A percentile compares a stretch with the other conserved stretches of the same genome.
Evolutionary conservation across 2,113 vertebrate species (phyloP).

Genomic region (Pygoscelis adeliae): DNA sequence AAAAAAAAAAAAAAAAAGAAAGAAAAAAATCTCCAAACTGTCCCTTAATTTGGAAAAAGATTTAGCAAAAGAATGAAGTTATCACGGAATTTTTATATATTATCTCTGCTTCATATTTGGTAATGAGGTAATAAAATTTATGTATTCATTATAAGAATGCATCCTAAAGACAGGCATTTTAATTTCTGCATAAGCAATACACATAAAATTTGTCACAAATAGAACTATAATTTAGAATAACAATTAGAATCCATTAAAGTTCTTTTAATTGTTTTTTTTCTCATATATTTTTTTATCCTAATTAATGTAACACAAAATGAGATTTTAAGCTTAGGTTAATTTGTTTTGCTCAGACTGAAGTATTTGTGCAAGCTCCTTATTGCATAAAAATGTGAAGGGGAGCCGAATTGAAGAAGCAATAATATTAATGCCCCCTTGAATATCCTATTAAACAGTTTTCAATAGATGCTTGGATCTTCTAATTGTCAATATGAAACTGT

Average conservation of each 20-base stretch:
- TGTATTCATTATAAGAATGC: neutral
- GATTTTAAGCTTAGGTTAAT: conserved; percentile 24
- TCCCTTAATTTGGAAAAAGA: neutral
- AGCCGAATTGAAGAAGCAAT: neutral
- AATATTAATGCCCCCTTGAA: neutral
- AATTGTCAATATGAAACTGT: neutral
- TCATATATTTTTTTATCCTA: neutral
- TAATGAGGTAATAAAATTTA: conserved; percentile 18
- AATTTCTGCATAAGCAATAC: conserved; percentile 8
- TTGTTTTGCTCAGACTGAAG: neutral
- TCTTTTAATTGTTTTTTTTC: neutral
- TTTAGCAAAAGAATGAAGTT: neutral
- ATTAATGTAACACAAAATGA: neutral
- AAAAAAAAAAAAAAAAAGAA: too few relatives aligned
- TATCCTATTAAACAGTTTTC: neutral
- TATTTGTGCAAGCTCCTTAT: neutral
- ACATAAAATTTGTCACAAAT: neutral
- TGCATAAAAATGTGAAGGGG: neutral
- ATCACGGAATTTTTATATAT: neutral
- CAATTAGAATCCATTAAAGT: conserved; percentile 4
- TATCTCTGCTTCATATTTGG: neutral
- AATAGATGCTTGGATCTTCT: neutral
- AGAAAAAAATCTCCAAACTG: neutral
- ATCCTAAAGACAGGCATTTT: neutral
- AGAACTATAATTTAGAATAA: conserved; percentile 10